phyloP scores from a whole-genome alignment of 1,140 invertebrate species.

The Papilio xuthus region DNA sequence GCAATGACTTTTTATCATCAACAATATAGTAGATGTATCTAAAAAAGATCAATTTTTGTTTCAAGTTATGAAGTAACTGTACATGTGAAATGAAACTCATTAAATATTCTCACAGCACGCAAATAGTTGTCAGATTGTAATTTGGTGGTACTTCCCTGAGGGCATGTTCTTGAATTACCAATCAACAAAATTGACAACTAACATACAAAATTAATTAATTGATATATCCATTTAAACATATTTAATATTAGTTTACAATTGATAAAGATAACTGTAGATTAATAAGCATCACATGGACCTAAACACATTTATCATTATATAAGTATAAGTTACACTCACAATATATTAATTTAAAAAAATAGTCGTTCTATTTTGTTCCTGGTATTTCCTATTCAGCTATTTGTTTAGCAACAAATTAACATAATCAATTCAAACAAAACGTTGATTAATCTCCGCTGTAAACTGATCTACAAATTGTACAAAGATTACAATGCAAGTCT shows the following conservation, averaged over 20 bases:
- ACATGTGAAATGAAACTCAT: not conserved
- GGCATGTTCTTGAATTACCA: not conserved
- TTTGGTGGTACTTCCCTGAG: not conserved
- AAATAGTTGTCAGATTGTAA: not conserved
- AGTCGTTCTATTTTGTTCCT: not conserved
- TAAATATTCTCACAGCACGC: not conserved
- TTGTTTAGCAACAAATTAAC: not conserved
- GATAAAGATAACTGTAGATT: too few species aligned
- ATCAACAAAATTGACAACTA: not conserved
- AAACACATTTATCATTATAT: too few species aligned
- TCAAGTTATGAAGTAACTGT: slow-evolving; percentile 1
- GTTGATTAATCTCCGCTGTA: not conserved
- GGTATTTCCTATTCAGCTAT: not conserved
- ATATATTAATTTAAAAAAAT: too few species aligned
- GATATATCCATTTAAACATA: too few species aligned
- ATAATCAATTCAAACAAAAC: not conserved
- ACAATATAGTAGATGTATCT: not conserved
- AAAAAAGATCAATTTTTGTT: not conserved
- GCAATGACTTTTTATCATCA: not conserved
- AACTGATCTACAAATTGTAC: slow-evolving; percentile 30
- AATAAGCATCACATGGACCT: too few species aligned
- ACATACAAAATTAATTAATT: not conserved
- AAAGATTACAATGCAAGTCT: slow-evolving; percentile 32
- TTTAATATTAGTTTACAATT: too few species aligned
- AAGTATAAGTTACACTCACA: too few species aligned